A percentile compares a stretch with the other conserved stretches of the same genome.
phyloP scores from a whole-genome alignment of 2,888 invertebrate genomes.

The Leptarthrus brevirostris region DNA sequence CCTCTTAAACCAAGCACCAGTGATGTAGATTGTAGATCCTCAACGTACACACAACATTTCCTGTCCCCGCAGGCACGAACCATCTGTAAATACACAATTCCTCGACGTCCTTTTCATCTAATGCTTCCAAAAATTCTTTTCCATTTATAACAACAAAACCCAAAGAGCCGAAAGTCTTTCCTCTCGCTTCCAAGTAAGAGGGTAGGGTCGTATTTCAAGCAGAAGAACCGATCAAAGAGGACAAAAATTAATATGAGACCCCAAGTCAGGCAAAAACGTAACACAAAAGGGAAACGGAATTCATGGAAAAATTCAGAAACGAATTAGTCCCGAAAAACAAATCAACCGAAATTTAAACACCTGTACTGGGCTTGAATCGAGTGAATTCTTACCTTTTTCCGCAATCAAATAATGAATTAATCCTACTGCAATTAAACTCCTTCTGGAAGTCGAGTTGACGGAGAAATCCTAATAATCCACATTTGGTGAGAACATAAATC shows the following conservation, averaged over 20 bases:
- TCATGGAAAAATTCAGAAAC: not conserved
- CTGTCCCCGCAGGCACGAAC: too few species aligned
- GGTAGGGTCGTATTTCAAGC: not conserved
- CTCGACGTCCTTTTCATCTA: not conserved
- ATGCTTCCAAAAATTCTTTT: not conserved
- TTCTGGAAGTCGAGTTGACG: too few species aligned
- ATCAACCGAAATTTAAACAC: not conserved
- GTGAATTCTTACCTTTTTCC: too few species aligned
- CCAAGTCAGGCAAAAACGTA: not conserved
- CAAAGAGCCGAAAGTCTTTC: not conserved
- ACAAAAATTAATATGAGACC: not conserved
- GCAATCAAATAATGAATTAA: too few species aligned
- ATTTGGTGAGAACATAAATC: not conserved
- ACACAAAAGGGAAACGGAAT: not conserved
- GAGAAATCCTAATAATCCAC: not conserved
- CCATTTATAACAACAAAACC: not conserved
- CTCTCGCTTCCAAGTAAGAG: not conserved
- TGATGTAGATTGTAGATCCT: too few species aligned
- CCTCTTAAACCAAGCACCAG: not conserved
- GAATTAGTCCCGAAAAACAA: not conserved
- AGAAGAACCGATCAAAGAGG: not conserved
- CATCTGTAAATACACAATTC: not conserved
- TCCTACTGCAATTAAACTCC: too few species aligned
- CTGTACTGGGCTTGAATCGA: too few species aligned
- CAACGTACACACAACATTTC: too few species aligned